phyloP scores from a whole-genome alignment of 2,888 invertebrate genomes.

The Quadroppia sp. region DNA sequence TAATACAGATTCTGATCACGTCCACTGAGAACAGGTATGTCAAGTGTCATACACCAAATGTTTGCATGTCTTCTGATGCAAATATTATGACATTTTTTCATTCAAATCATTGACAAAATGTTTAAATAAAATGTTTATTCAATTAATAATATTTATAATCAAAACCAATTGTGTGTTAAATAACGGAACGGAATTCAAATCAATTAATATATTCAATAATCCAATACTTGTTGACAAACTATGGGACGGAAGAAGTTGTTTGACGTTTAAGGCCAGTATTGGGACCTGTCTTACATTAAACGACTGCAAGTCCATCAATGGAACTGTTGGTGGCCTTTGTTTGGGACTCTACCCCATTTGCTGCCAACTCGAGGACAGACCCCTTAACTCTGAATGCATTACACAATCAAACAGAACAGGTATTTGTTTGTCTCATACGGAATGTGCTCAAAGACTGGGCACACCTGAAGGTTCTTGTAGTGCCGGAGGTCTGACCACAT shows the following conservation, averaged over 20 bases:
- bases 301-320: neutral
- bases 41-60: neutral
- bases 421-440: neutral
- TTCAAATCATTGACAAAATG: neutral
- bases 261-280: neutral
- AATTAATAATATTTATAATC: neutral
- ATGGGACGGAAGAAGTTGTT: slow-evolving; percentile 18
- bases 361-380: neutral
- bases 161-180: neutral
- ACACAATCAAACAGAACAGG: slow-evolving; percentile 9
- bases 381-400: neutral
- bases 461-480: slow-evolving; percentile 15
- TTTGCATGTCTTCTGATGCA: neutral
- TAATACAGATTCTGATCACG: neutral
- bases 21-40: neutral
- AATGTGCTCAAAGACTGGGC: neutral
- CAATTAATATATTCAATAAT: neutral
- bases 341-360: slow-evolving; percentile 1
- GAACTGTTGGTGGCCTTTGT: slow-evolving; percentile 1
- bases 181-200: neutral
- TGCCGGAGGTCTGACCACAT: neutral
- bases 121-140: neutral
- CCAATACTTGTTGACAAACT: neutral
- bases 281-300: slow-evolving; percentile 10
- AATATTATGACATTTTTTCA: neutral